Evolutionary conservation across 2,113 vertebrate genomes (phyloP).

Genomic region (Amblyornis subalaris): DNA sequence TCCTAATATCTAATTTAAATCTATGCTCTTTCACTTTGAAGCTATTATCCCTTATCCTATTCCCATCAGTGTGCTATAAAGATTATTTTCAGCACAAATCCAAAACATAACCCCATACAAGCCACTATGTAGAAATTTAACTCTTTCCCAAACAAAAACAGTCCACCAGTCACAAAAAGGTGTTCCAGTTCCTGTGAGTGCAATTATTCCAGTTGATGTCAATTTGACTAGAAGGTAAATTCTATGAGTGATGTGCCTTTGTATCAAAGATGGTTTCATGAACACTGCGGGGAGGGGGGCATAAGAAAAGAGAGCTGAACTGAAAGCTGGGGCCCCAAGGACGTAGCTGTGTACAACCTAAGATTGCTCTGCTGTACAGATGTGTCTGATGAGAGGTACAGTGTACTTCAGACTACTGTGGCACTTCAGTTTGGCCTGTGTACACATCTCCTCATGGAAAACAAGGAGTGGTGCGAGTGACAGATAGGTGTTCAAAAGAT

Average conservation of each 20-base stretch:
- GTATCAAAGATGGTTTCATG: not conserved
- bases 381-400: not conserved
- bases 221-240: not conserved
- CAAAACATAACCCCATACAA: not conserved
- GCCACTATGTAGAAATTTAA: not conserved
- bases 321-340: not conserved
- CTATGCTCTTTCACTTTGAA: not conserved
- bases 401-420: not conserved
- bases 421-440: accelerated
- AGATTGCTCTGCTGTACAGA: not conserved
- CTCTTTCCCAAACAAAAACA: not conserved
- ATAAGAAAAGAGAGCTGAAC: not conserved
- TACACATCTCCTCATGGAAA: not conserved
- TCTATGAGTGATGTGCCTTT: not conserved
- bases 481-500: not conserved
- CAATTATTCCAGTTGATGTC: not conserved
- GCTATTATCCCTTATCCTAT: not conserved
- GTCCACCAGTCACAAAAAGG: not conserved
- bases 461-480: not conserved
- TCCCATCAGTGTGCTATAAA: not conserved
- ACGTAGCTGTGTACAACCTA: not conserved
- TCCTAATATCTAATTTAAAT: not conserved
- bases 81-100: not conserved
- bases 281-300: accelerated
- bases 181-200: not conserved